Conservation (phyloP, 2,888 invertebrate genomes). For the Macrosiphum euphorbiae region DNA sequence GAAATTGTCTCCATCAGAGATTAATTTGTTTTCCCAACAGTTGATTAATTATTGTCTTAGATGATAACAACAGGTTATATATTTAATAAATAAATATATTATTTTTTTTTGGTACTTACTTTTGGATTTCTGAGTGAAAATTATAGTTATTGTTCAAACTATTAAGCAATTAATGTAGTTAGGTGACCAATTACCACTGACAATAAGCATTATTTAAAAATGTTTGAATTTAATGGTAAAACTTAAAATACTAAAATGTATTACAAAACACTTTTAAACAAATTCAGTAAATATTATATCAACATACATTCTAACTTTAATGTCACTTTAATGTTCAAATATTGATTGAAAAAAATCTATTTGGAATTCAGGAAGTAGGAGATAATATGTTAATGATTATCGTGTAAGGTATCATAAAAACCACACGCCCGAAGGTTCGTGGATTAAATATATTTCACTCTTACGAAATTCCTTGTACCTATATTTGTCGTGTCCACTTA, state of each 20-base stretch:
- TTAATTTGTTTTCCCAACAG: neutral
- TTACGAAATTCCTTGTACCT: slow-evolving; percentile 15
- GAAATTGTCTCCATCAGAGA: too few relatives aligned
- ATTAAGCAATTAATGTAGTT: neutral
- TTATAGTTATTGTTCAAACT: neutral
- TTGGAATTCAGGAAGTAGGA: slow-evolving; percentile 35
- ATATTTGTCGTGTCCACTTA: neutral
- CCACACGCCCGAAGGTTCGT: neutral
- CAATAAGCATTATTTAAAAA: neutral
- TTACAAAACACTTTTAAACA: neutral
- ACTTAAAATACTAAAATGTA: neutral
- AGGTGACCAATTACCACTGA: neutral
- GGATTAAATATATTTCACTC: slow-evolving; percentile 14
- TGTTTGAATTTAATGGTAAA: neutral
- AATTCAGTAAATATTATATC: neutral
- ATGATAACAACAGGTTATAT: neutral
- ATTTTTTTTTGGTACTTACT: neutral
- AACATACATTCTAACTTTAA: neutral
- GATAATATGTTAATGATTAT: neutral
- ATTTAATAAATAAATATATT: neutral
- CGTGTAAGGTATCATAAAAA: neutral
- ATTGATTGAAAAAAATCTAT: neutral
- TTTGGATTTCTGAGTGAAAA: neutral
- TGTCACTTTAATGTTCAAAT: neutral
- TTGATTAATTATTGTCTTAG: neutral